Percentiles rank a stretch among this genome's conserved stretches.
Evolutionary conservation across 2,888 invertebrate species (phyloP).

Genomic region (Melitaea athalia): DNA sequence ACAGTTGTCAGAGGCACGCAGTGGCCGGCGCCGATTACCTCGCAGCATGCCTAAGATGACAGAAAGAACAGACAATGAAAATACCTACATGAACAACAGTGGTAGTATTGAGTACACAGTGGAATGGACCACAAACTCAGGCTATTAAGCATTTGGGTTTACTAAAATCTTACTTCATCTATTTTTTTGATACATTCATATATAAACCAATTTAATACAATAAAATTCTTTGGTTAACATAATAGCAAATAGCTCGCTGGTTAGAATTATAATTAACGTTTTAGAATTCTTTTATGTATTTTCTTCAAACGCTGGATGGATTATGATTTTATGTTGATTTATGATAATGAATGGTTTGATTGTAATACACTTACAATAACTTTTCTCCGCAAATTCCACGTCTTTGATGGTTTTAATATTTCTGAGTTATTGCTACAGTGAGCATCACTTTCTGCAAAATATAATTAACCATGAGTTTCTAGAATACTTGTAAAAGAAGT

Average conservation of each 20-base stretch:
- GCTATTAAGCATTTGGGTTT: not conserved
- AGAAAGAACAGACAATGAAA: not conserved
- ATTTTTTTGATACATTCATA: not conserved
- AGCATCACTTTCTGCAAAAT: constrained; percentile 56
- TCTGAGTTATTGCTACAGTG: constrained; percentile 54
- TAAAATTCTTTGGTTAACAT: no score
- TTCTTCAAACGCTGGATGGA: no score
- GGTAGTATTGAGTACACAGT: no score
- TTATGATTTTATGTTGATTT: constrained; percentile 8
- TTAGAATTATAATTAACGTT: no score
- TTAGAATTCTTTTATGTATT: no score
- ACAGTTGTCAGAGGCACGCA: constrained; percentile 63
- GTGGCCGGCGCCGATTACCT: constrained; percentile 67
- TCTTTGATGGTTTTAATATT: constrained; percentile 45
- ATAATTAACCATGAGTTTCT: not conserved
- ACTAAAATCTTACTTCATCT: not conserved
- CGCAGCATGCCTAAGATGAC: constrained; percentile 47
- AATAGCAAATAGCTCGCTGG: no score
- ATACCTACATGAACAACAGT: not conserved
- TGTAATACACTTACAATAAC: constrained; percentile 47
- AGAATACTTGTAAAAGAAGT: no score
- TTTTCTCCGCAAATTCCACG: constrained; percentile 43
- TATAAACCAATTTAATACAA: no score
- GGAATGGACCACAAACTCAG: not conserved
- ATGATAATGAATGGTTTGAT: not conserved